Conservation (phyloP, 2,113 vertebrate species). For the Pomatorhinus ruficollis region DNA sequence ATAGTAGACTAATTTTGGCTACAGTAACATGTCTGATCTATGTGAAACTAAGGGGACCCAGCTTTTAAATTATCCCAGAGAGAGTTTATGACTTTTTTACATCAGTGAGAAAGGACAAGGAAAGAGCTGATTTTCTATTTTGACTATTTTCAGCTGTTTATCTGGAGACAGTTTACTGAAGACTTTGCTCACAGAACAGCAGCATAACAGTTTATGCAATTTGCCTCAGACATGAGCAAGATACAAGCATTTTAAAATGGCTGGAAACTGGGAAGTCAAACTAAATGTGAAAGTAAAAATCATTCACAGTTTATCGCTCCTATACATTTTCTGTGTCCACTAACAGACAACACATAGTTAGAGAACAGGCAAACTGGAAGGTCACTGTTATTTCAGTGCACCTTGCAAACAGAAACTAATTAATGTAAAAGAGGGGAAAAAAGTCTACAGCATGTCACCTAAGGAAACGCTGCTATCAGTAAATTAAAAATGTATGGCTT, state of each 20-base stretch:
- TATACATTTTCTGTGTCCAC: not conserved
- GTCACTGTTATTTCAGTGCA: not conserved
- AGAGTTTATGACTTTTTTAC: not conserved
- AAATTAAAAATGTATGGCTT: slow-evolving; percentile 50
- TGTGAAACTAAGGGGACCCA: not conserved
- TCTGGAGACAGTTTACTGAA: not conserved
- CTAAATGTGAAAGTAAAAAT: not conserved
- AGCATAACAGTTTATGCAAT: not conserved
- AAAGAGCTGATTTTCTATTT: not conserved
- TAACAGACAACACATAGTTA: not conserved
- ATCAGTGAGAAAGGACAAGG: not conserved
- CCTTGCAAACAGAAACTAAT: not conserved
- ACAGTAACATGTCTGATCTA: not conserved
- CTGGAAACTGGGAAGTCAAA: not conserved
- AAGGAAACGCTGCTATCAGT: not conserved
- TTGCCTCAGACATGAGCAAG: not conserved
- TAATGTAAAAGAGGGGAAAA: not conserved
- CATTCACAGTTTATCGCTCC: not conserved
- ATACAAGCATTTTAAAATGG: not conserved
- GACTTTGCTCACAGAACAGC: not conserved
- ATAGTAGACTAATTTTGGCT: not conserved
- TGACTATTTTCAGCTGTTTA: not conserved
- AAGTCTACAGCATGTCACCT: not conserved
- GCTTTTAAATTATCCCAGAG: not conserved
- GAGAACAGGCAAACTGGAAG: not conserved